phyloP scores from a whole-genome alignment of 2,113 vertebrate species.

The Girardinichthys multiradiatus region DNA sequence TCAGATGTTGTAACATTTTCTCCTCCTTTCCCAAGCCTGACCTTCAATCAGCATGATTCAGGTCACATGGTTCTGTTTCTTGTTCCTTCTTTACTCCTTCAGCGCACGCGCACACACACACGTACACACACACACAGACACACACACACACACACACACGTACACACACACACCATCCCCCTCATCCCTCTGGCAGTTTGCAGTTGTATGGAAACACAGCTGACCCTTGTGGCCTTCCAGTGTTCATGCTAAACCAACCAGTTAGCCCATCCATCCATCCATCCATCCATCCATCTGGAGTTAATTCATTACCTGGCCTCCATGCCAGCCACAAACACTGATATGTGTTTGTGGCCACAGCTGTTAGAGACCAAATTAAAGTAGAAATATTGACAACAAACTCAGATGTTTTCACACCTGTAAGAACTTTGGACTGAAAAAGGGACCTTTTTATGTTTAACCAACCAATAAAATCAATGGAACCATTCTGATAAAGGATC shows the following conservation, averaged over 20 bases:
- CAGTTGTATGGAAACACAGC: constrained; percentile 65
- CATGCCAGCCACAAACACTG: too few species aligned
- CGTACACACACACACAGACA: neutral
- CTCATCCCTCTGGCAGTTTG: constrained; percentile 37
- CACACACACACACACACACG: neutral
- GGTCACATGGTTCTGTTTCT: constrained; percentile 37
- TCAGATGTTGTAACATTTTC: neutral
- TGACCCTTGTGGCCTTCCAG: constrained; percentile 50
- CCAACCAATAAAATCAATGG: too few species aligned
- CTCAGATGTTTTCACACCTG: too few species aligned
- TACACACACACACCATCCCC: neutral
- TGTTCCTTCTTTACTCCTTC: constrained; percentile 29
- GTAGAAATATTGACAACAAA: too few species aligned
- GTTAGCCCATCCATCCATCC: neutral
- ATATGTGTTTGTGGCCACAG: too few species aligned
- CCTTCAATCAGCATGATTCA: constrained; percentile 38
- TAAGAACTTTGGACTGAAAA: too few species aligned
- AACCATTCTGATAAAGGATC: too few species aligned
- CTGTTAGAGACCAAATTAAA: too few species aligned
- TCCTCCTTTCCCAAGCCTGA: constrained; percentile 6
- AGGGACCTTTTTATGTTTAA: too few species aligned
- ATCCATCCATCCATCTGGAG: too few species aligned
- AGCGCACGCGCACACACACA: neutral
- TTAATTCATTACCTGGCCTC: too few species aligned
- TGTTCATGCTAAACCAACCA: constrained; percentile 54